Evolutionary conservation across 1,140 invertebrate species (phyloP), one percentile per base, ranked within the genome.

Genomic region (Euwallacea similis): DNA sequence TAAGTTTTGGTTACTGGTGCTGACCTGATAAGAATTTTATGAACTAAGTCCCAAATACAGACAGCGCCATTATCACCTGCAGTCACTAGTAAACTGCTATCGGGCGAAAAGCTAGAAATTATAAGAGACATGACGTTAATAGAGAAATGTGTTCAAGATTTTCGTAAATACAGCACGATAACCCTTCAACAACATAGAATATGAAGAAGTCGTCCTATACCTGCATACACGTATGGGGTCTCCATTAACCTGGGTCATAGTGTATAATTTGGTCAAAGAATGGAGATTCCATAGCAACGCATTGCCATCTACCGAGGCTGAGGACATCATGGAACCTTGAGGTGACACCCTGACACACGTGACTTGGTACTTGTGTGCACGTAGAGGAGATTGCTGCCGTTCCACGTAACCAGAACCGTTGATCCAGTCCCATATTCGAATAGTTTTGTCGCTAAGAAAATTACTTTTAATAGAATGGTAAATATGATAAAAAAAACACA

Each of bases 51-150:
- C 90, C 91, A 93, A 42, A 93, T 78, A 75, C 89, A 89, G 6
- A 92, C 82, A 43, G 86, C 86, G 44, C 91, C 90, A 80, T 90
- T 91, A 82, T 93, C 91, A 43, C 90, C 88, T 11, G 88, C 91
- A 11, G 91, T 90, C 4, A 87, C 86, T 13, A 93, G 80, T 47
- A 87, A 78, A 2, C 85, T 84, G 44, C 88, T 89, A 77, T 90
- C 87, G 6, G 86, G 85, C 0, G 89, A 88, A 80, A 93, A 92
- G 76, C 84, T 84, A 65, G 75, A 83, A 33, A 33, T 33, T 69
- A 70, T 58, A 47, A 74, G 76, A 62, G 76, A 62, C 47, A 66
- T 13, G 13, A 41, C 50, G 47, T 13, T 21, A 63, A 69, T 63
- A 21, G 47, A 2, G 56, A 54, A 41, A 50, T 11, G 2, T 50